Percentiles rank a stretch among this genome's conserved stretches.
Conservation (phyloP, 1,140 invertebrate genomes). For the Nasonia vitripennis region DNA sequence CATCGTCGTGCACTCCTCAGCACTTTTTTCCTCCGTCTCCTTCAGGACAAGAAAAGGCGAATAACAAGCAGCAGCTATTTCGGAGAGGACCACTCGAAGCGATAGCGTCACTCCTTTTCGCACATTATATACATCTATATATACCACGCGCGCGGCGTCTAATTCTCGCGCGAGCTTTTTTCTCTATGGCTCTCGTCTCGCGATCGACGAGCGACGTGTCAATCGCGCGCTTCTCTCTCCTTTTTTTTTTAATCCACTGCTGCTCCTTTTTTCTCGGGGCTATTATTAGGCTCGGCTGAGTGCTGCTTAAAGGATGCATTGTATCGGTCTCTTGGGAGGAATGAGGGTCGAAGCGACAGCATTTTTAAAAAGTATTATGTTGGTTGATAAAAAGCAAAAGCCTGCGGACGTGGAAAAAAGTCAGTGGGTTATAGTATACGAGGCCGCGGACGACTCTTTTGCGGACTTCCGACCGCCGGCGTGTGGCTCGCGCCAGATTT, state of each 20-base stretch:
- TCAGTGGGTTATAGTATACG: slow-evolving; percentile 22
- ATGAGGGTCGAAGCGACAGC: too few relatives aligned
- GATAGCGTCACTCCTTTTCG: neutral
- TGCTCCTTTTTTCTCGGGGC: neutral
- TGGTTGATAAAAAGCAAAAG: neutral
- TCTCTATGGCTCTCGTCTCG: slow-evolving; percentile 7
- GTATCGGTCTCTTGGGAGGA: neutral
- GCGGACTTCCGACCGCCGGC: slow-evolving; percentile 14
- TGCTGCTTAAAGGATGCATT: neutral
- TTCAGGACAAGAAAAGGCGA: slow-evolving; percentile 22
- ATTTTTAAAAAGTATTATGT: neutral
- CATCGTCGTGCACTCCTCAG: slow-evolving; percentile 5
- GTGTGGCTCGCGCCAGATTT: slow-evolving; percentile 19
- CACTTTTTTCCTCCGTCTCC: slow-evolving; percentile 20
- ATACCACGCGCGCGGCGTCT: neutral
- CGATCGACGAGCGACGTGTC: neutral
- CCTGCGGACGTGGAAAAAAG: neutral
- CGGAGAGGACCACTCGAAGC: neutral
- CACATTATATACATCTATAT: neutral
- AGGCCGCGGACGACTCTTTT: slow-evolving; percentile 16
- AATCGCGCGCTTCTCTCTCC: neutral
- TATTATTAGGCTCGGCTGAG: slow-evolving; percentile 26
- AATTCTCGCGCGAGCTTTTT: slow-evolving; percentile 22
- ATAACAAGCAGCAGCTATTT: slow-evolving; percentile 43
- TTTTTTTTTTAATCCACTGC: slow-evolving; percentile 26